Conservation (phyloP, 2,888 invertebrate genomes). For the Synergus umbraculus region DNA sequence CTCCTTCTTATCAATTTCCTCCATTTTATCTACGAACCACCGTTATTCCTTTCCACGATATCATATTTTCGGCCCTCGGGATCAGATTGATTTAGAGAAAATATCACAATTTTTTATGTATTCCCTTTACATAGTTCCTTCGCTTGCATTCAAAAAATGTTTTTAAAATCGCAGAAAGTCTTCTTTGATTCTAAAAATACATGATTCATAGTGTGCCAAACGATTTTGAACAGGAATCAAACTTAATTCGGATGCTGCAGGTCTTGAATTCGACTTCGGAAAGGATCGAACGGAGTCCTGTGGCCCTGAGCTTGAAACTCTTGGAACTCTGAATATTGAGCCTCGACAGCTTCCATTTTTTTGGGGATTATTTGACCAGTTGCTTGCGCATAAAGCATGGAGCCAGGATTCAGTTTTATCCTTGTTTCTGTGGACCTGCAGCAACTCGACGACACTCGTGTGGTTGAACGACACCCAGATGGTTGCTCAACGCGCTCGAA, state of each 20-base stretch:
- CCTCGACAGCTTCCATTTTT: constrained; percentile 12
- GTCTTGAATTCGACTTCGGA: background rate
- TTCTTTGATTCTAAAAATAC: constrained; percentile 1
- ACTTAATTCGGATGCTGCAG: constrained; percentile 22
- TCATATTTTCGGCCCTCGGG: constrained; percentile 54
- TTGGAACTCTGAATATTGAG: background rate
- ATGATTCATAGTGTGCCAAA: background rate
- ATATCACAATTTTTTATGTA: constrained; percentile 69
- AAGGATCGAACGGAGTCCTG: constrained; percentile 32
- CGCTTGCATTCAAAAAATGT: constrained; percentile 5
- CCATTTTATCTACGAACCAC: constrained; percentile 45
- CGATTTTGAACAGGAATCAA: constrained; percentile 13
- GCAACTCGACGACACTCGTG: constrained; percentile 24
- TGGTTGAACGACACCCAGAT: constrained; percentile 28
- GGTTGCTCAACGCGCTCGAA: constrained; percentile 37
- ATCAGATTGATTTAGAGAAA: constrained; percentile 64
- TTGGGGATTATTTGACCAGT: constrained; percentile 7
- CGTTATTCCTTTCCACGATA: constrained; percentile 44
- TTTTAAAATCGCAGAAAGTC: constrained; percentile 1
- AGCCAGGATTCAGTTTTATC: constrained; percentile 29
- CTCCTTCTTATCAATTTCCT: constrained; percentile 43
- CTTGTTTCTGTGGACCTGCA: background rate
- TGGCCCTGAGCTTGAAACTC: background rate
- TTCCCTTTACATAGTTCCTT: constrained; percentile 43
- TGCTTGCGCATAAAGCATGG: constrained; percentile 37